A percentile compares a stretch with the other conserved stretches of the same genome.
phyloP scores from a whole-genome alignment of 2,113 vertebrate genomes.

The Osmerus eperlanus region DNA sequence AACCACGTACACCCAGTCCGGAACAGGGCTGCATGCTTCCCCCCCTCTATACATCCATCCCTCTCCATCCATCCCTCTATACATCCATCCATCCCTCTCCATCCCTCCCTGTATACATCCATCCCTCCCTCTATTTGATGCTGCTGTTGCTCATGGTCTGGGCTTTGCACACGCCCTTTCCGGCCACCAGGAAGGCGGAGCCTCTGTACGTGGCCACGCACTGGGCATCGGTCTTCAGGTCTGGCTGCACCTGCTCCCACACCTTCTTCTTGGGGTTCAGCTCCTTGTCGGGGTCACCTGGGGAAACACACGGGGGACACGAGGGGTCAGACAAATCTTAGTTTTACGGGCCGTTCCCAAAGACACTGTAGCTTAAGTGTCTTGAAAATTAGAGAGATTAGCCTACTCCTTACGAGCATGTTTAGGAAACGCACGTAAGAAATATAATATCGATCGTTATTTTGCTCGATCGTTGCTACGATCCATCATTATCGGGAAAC shows the following conservation, averaged over 20 bases:
- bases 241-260: slow-evolving; percentile 95
- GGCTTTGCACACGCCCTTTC: slow-evolving; percentile 89
- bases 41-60: too few species aligned
- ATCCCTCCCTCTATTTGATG: slow-evolving; percentile 79
- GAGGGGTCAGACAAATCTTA: too few species aligned
- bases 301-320: slow-evolving; percentile 1
- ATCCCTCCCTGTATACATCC: background rate
- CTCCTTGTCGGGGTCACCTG: slow-evolving; percentile 94
- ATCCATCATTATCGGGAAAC: too few species aligned
- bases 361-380: too few species aligned
- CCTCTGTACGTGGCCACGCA: slow-evolving; percentile 93
- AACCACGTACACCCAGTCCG: background rate
- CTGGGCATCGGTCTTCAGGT: slow-evolving; percentile 81
- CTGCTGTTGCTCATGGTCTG: slow-evolving; percentile 90
- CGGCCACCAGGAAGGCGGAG: slow-evolving; percentile 84
- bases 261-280: slow-evolving; percentile 98
- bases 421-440: too few species aligned
- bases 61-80: background rate
- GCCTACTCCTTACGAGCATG: too few species aligned
- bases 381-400: too few species aligned
- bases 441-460: too few species aligned
- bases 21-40: background rate
- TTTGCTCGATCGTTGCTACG: too few species aligned
- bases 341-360: too few species aligned
- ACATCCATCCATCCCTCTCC: background rate